These are phyloP conservation scores for Lacerta viridis DNA, from an alignment of 2,797 vertebrate genomes.

Conservation along the genomic window DNA sequence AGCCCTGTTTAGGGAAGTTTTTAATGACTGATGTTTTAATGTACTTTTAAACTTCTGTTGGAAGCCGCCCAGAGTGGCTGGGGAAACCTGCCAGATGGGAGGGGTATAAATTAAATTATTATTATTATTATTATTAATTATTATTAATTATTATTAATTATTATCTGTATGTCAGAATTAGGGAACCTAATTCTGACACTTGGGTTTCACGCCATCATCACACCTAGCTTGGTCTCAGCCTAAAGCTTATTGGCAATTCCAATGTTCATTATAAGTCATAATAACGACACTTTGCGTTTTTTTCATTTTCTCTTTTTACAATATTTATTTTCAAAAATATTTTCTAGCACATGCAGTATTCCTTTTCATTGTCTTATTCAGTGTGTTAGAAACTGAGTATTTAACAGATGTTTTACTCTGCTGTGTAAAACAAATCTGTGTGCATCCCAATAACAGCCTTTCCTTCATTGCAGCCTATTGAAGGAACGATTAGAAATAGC, in stretches of 20 bases:
- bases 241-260: not conserved
- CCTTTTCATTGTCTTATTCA: not conserved
- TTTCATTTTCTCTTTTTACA: not conserved
- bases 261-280: not conserved
- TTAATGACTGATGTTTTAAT: no score
- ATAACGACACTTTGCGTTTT: not conserved
- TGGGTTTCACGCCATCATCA: not conserved
- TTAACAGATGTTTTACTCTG: slow-evolving; percentile 10
- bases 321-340: not conserved
- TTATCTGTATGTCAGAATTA: no score
- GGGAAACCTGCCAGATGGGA: no score
- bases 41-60: no score
- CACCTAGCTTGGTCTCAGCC: not conserved
- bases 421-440: not conserved
- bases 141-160: no score
- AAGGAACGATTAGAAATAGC: slow-evolving; percentile 16
- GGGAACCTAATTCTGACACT: not conserved
- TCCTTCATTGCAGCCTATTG: not conserved
- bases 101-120: no score
- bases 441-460: not conserved
- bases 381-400: not conserved
- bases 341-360: not conserved
- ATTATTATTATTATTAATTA: no score
- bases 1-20: no score
- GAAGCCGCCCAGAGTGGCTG: no score